Evolutionary conservation across 2,113 vertebrate species (phyloP), one percentile per base, ranked within the genome.

Genomic region (Eolophus roseicapilla): DNA sequence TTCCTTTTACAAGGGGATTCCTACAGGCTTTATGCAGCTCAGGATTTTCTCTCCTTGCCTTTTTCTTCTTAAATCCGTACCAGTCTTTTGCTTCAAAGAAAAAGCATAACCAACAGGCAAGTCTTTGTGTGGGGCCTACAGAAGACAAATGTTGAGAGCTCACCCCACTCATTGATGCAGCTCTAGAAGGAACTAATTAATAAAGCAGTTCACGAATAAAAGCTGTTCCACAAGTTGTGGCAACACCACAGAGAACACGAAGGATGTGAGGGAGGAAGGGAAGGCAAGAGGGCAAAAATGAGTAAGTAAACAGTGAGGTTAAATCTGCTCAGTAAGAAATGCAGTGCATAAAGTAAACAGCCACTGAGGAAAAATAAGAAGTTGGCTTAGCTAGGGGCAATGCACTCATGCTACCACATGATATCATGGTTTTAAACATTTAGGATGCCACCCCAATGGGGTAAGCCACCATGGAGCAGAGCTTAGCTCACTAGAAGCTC

Each of bases 161-260:
- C 44, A 55, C 69, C 52, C 79, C 3, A 13, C 71, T 95, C 93
- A 94, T 86, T 91, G 69, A 60, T 82, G 86, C 41, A 79, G 60
- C 46, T 95, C 62, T 75, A 39, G 41, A 78, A 91, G 71, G 33
- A 96, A 41, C 9, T 95, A 77, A 91, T 91, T 94, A 90, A 90
- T 93, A 93, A 88, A 88, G 49, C 44, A 77, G 39, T 16, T 84
- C 59, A 84, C 39, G 60, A 91, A 88, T 52, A 86, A 96, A 91
- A 96, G 64, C 53, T 90, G 53, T 86, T 96, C 44, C 50, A 53
- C 63, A 60, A 55, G 35, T 94, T 85, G 49, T 88, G 82, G 82
- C 65, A 88, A 53, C 29, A 63, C 53, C 43, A 49, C 77, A 70
- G 80, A 80, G 78, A 92, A 87, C 31, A 63, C 1, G 2, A 86